Base-by-base conservation (phyloP, 2,888 invertebrate genomes). In the Drosophila birchii region DNA sequence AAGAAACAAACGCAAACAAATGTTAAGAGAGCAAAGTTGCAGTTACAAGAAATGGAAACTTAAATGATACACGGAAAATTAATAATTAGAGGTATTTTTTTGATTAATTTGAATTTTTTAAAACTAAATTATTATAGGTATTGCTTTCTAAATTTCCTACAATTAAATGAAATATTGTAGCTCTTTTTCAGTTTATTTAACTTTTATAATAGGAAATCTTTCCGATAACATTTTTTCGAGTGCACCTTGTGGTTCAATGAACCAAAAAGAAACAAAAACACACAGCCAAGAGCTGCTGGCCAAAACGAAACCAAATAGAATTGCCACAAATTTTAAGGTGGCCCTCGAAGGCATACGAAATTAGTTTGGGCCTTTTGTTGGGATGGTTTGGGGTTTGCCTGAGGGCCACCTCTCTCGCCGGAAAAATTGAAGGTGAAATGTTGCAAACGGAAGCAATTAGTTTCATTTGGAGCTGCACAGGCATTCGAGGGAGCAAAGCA, bases 391-490 rank as follows among this genome's bases (percentile, higher is more conserved):
- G 51, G n/a, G 39, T 53, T 53, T 45, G 51, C 64, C 43, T 7
- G 4, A 29, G 38, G 64, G 45, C 16, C 44, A 23, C 26, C 34
- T 23, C 36, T 39, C 44, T 55, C 8, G 66, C 49, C 51, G 68
- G 39, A n/a, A 62, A 75, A 83, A 81, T 59, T 76, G 64, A 86
- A 83, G 86, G 77, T 85, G 72, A 88, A 86, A 86, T 80, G 79
- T 72, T 78, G 74, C 63, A 58, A 89, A 82, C 86, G 90, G 86
- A 88, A 86, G 88, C 81, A 77, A 86, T 88, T 86, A 82, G 75
- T 78, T 85, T 71, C 70, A 74, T 76, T 78, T 85, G 76, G 70
- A 70, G 61, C 60, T 49, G 58, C 47, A 54, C 45, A 51, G 20
- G 54, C 39, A 20, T 18, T 16, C 20, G 14, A 23, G 57, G 49